Evolutionary conservation across 2,113 vertebrate species (phyloP).

Genomic region (Vicugna pacos): DNA sequence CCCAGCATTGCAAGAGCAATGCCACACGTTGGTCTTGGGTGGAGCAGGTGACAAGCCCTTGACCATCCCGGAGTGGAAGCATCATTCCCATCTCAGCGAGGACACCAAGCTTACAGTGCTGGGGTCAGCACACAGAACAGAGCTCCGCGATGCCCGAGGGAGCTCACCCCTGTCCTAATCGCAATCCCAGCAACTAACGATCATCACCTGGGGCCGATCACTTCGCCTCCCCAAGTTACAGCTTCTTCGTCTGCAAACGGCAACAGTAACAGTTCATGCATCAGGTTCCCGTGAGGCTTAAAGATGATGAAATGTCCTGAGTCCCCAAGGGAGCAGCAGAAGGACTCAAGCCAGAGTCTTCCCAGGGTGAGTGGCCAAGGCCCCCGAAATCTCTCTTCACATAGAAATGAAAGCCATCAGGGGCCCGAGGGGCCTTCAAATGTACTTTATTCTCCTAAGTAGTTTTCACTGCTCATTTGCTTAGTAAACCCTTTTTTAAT

Average conservation of each 20-base stretch:
- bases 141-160: neutral
- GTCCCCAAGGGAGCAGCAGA: neutral
- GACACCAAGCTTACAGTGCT: neutral
- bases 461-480: constrained; percentile 38
- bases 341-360: neutral
- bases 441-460: constrained; percentile 45
- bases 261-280: neutral
- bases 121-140: neutral
- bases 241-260: neutral
- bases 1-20: neutral
- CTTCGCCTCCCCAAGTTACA: neutral
- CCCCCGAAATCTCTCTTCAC: neutral
- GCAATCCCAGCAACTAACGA: neutral
- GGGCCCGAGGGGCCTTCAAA: neutral
- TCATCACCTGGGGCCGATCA: neutral
- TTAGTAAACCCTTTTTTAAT: neutral
- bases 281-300: neutral
- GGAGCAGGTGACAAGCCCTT: neutral
- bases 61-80: no score
- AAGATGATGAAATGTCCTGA: neutral
- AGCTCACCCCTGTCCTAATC: neutral
- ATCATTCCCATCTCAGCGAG: neutral
- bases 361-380: neutral
- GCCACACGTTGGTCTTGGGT: rapidly evolving
- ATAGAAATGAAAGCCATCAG: neutral